A percentile compares a stretch with the other conserved stretches of the same genome.
Evolutionary conservation across 2,888 invertebrate species (phyloP).

Genomic region (Carabus problematicus): DNA sequence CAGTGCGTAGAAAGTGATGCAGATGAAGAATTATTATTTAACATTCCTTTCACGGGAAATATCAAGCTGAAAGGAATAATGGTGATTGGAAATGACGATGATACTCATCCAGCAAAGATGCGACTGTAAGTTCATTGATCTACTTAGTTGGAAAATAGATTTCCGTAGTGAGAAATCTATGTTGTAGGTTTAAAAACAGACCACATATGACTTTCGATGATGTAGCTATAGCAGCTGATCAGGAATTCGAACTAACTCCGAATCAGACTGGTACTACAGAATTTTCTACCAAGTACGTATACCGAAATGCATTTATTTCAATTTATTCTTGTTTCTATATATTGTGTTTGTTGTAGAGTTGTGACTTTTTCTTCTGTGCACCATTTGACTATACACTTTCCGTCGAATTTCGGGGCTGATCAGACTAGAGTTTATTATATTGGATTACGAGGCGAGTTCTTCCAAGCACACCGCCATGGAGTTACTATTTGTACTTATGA

Average conservation of each 20-base stretch:
- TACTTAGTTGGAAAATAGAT: conserved; percentile 6
- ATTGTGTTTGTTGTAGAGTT: conserved; percentile 69
- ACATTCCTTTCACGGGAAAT: conserved; percentile 96
- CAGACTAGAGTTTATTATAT: conserved; percentile 90
- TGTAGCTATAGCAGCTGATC: conserved; percentile 75
- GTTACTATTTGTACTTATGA: conserved; percentile 94
- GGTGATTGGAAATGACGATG: conserved; percentile 87
- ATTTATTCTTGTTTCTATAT: conserved; percentile 13
- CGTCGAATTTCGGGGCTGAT: conserved; percentile 87
- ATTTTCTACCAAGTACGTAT: conserved; percentile 82
- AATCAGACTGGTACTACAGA: conserved; percentile 83
- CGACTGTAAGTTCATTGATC: conserved; percentile 74
- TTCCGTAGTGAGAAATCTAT: neutral
- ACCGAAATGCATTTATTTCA: neutral
- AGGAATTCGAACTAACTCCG: conserved; percentile 85
- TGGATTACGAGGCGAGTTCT: conserved; percentile 93
- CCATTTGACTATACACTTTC: conserved; percentile 90
- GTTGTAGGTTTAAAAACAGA: conserved; percentile 85
- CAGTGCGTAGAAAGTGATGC: conserved; percentile 96
- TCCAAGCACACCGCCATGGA: conserved; percentile 82
- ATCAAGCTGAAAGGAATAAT: conserved; percentile 95
- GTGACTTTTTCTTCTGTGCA: conserved; percentile 91
- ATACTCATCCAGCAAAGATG: conserved; percentile 84
- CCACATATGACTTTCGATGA: conserved; percentile 96
- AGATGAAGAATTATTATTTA: conserved; percentile 94